Evolutionary conservation across 2,797 vertebrate genomes (phyloP), one percentile per base, ranked within the genome.

Genomic region (Psittacula derbiana): DNA sequence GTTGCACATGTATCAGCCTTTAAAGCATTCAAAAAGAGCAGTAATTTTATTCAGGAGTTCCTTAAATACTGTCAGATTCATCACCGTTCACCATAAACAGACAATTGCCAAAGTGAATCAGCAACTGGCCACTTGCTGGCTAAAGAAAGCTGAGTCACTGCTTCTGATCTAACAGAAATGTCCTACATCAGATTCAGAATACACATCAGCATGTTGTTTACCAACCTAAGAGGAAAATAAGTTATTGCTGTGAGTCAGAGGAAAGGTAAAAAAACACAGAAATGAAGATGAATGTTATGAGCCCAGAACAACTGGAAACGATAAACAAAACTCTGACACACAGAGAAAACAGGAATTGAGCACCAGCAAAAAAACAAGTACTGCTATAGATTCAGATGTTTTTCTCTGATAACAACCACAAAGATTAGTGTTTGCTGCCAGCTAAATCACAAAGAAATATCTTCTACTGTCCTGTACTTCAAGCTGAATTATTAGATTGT

Each of bases 261-360:
- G 36, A 49, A 72, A 75, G 43, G 53, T 31, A 58, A 76, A 81
- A 85, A 72, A 4, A 1, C 55, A 46, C 57, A 55, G 79, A 70
- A 94, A 93, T 91, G 28, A 96, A 92, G 84, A 93, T 67, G 66
- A 93, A 95, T 75, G 80, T 64, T 57, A 79, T 62, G 78, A 88
- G 27, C 52, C 81, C 69, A 71, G 86, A 62, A 81, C 41, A 88
- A 92, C 43, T 15, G 40, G 92, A 96, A 96, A 88, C 4, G 0
- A 94, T 91, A 84, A 91, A 93, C 64, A 94, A 95, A 91, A 61
- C 36, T 80, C 71, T 69, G 85, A 93, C 80, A 93, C 28, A 18
- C 36, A 31, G 43, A 66, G 60, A 75, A 89, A 74, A 52, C 64
- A 92, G 72, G 46, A 81, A 88, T 16, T 11, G 44, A 91, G 80